These are phyloP conservation scores for Drosophila paranaensis DNA, from an alignment of 2,888 invertebrate genomes.

Conservation along the genomic window DNA sequence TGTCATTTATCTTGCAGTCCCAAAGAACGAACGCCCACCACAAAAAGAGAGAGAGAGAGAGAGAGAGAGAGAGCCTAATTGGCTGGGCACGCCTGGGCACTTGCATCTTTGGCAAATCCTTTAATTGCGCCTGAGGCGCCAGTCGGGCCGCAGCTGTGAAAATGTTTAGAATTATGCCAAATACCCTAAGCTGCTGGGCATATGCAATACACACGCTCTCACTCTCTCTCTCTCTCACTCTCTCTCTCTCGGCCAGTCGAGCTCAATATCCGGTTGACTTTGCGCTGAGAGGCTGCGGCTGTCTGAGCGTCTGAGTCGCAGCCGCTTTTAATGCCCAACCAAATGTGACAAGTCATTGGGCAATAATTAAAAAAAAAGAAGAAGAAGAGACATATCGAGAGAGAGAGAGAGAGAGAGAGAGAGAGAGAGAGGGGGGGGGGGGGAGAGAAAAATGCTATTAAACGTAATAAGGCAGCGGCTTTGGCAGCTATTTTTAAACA, in stretches of 20 bases:
- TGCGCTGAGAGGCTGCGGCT: slow-evolving; percentile 22
- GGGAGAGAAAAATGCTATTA: slow-evolving; percentile 66
- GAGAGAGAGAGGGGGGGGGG: not conserved
- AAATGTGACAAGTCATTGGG: slow-evolving; percentile 80
- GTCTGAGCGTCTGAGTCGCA: slow-evolving; percentile 1
- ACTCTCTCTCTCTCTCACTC: not conserved
- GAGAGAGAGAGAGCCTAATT: slow-evolving; percentile 42
- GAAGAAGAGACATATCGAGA: slow-evolving; percentile 21
- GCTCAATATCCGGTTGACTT: slow-evolving; percentile 68
- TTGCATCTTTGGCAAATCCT: slow-evolving; percentile 66
- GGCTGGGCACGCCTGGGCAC: slow-evolving; percentile 51
- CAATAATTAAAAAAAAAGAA: slow-evolving; percentile 76
- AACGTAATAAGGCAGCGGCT: slow-evolving; percentile 76
- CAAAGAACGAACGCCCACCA: slow-evolving; percentile 32
- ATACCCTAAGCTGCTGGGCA: slow-evolving; percentile 4
- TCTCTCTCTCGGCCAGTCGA: not conserved
- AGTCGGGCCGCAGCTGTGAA: slow-evolving; percentile 62
- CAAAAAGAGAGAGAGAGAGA: not conserved
- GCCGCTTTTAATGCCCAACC: slow-evolving; percentile 53
- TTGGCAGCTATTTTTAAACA: slow-evolving; percentile 58
- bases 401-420: slow-evolving; percentile 42
- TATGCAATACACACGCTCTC: slow-evolving; percentile 3
- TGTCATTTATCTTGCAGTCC: slow-evolving; percentile 78
- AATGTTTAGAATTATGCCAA: slow-evolving; percentile 35
- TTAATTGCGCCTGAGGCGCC: slow-evolving; percentile 72